Evolutionary conservation across 1,140 invertebrate genomes (phyloP).

Genomic region (Drosophila gunungcola): DNA sequence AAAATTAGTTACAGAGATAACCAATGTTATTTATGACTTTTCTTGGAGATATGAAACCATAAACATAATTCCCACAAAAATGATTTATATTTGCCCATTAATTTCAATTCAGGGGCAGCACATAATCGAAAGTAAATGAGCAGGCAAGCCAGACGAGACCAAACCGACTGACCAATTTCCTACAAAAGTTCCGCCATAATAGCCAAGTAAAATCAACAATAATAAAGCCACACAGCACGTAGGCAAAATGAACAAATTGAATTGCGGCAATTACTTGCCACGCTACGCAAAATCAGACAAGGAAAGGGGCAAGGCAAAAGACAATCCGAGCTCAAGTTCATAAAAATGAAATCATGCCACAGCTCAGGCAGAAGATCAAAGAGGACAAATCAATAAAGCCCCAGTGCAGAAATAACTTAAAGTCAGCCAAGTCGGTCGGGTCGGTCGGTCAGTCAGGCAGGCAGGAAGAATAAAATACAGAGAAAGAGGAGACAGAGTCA

Average conservation of each 20-base stretch:
- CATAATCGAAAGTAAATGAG: slow-evolving; percentile 44
- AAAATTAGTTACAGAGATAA: slow-evolving; percentile 1
- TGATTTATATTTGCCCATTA: slow-evolving; percentile 23
- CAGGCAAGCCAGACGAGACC: slow-evolving; percentile 11
- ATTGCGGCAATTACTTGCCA: slow-evolving; percentile 82
- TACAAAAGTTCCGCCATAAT: slow-evolving; percentile 38
- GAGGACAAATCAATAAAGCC: slow-evolving; percentile 81
- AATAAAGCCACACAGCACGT: slow-evolving; percentile 67
- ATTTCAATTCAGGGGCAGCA: slow-evolving; percentile 32
- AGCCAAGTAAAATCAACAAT: slow-evolving; percentile 42
- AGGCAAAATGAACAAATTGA: slow-evolving; percentile 77
- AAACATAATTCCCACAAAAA: slow-evolving; percentile 1
- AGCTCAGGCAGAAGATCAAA: slow-evolving; percentile 82
- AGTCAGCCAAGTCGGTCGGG: slow-evolving; percentile 57
- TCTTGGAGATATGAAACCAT: background rate
- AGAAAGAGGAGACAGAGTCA: background rate
- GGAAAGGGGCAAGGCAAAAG: slow-evolving; percentile 27
- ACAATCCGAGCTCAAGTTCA: slow-evolving; percentile 75
- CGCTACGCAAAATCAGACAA: slow-evolving; percentile 69
- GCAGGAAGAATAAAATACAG: slow-evolving; percentile 16
- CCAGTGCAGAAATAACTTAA: slow-evolving; percentile 74
- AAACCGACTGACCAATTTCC: slow-evolving; percentile 12
- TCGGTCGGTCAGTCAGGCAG: slow-evolving; percentile 1
- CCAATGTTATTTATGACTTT: slow-evolving; percentile 1
- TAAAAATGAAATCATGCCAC: slow-evolving; percentile 83